Base-by-base conservation (phyloP, 2,888 invertebrate genomes). In the Dione juno region DNA sequence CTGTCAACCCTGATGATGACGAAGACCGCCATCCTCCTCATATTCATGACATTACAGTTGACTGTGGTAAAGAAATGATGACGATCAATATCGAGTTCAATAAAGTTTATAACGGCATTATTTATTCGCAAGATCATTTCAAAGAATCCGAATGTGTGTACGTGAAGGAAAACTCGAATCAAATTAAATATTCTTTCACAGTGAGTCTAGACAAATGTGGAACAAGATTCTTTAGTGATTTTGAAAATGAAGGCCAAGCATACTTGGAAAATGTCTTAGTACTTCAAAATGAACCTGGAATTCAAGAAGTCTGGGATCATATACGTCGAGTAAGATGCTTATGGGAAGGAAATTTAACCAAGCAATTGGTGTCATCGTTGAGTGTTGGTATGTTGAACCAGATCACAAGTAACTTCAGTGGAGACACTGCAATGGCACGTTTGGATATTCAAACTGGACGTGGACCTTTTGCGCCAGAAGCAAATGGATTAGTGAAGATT, bases 1-100 rank as follows among this genome's bases (percentile, higher is more conserved):
- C 73, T 10, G 54, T 77, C 6, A 54, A 70, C 16, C 73, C 80
- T 52, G 79, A 80, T 52, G 95, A 80, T 50, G 95, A 95, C 50
- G 95, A 95, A 40, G 90, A 94, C 64, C 95, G 94, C 68, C 96
- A 96, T 81, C 96, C 96, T 53, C 96, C 97, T 3, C 96, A 96
- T 77, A 96, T 97, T 76, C 96, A 96, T 81, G 94, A 94, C 0
- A 95, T 97, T 69, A 95, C 96, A 52, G 97, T 97, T 0, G 94
- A 96, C 79, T 97, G 97, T 79, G 95, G 96, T 70, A 97, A 96
- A 83, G 96, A 96, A 75, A 95, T 95, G 95, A 97, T 97, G 97
- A 96, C 95, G 1, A 96, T 97, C 72, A 95, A 95, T 76, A 94
- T 97, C 11, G 96, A 96, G 84, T 97, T 97, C 85, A 96, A 96